Evolutionary conservation across 2,797 vertebrate species (phyloP).

Genomic region (Jordanella pulchra): DNA sequence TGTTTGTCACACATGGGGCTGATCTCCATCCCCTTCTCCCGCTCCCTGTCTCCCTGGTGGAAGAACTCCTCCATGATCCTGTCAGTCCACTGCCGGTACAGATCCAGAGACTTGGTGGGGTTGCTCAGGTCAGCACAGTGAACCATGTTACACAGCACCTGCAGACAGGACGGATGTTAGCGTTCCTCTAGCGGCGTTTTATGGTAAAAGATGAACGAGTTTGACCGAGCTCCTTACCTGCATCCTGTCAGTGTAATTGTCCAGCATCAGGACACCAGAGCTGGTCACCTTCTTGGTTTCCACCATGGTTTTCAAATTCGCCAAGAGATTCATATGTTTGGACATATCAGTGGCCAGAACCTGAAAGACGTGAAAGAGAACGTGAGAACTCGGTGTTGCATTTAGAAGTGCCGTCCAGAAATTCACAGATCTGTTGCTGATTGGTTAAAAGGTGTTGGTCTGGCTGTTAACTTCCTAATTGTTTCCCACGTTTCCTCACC

Average conservation of each 20-base stretch:
- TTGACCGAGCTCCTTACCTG: conserved; percentile 80
- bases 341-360: conserved; percentile 99
- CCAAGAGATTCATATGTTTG: conserved; percentile 97
- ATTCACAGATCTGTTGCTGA: not conserved
- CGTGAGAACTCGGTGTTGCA: not conserved
- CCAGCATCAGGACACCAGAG: conserved; percentile 93
- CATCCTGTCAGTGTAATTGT: conserved; percentile 97
- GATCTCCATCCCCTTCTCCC: conserved; percentile 97
- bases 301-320: conserved; percentile 98
- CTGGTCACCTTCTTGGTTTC: conserved; percentile 99
- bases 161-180: not conserved
- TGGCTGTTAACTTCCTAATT: not conserved
- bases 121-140: conserved; percentile 98
- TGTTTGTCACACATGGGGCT: conserved; percentile 99
- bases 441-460: not conserved
- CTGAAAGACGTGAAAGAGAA: conserved; percentile 64
- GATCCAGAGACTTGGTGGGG: conserved; percentile 94
- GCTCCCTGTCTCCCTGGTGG: conserved; percentile 96
- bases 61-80: conserved; percentile 99
- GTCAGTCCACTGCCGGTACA: conserved; percentile 97
- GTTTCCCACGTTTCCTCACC: conserved; percentile 76
- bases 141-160: conserved; percentile 98
- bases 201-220: no score
- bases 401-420: not conserved
- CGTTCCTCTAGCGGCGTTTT: not conserved